phyloP scores from a whole-genome alignment of 2,888 invertebrate genomes.

The Geophilus truncorum region DNA sequence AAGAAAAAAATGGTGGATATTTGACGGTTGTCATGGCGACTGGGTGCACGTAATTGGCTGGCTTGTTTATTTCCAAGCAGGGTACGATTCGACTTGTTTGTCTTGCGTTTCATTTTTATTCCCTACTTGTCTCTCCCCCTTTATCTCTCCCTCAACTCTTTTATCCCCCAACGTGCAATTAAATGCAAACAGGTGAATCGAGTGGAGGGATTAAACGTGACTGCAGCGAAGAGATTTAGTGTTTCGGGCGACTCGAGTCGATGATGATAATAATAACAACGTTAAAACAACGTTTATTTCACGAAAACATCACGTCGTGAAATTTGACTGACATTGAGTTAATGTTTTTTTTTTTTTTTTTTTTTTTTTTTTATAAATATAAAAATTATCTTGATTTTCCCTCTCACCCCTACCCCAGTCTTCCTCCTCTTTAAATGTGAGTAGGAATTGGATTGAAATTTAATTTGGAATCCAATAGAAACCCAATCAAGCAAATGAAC shows the following conservation, averaged over 20 bases:
- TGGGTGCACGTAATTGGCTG: background rate
- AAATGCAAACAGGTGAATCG: background rate
- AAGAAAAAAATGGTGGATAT: background rate
- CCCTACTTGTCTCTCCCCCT: background rate
- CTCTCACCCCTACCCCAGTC: background rate
- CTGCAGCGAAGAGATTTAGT: background rate
- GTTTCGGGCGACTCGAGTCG: too few species aligned
- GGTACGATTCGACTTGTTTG: background rate
- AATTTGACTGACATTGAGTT: too few species aligned
- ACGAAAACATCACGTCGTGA: too few species aligned
- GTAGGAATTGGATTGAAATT: conserved; percentile 25
- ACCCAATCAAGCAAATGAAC: conserved; percentile 28
- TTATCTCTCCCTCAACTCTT: background rate
- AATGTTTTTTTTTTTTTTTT: too few species aligned
- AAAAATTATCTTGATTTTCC: too few species aligned
- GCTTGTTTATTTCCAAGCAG: background rate
- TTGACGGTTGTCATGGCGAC: background rate
- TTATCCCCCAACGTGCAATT: background rate
- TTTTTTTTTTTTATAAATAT: too few species aligned
- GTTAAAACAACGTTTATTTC: too few species aligned
- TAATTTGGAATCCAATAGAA: conserved; percentile 25
- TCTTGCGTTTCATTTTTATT: conserved; percentile 6
- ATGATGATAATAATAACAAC: too few species aligned
- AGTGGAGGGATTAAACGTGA: background rate
- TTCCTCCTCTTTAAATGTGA: background rate